These are phyloP conservation scores for Stomatorhinus walkeri DNA, from an alignment of 2,797 vertebrate species.

Conservation along the genomic window DNA sequence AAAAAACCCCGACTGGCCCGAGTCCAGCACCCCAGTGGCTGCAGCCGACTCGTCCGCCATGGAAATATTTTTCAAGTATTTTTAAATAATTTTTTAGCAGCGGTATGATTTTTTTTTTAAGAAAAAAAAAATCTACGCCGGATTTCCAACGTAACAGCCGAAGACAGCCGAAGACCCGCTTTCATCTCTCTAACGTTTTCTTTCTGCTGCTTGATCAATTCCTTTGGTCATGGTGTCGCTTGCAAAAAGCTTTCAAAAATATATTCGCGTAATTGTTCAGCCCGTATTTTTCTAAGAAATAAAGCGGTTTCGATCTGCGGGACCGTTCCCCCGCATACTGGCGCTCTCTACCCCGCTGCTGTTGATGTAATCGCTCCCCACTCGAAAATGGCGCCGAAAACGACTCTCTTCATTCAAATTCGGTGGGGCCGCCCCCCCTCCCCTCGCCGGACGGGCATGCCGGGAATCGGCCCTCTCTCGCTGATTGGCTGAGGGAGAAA, in stretches of 20 bases:
- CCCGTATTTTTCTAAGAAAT: neutral
- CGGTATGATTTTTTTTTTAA: constrained; percentile 27
- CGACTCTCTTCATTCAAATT: constrained; percentile 96
- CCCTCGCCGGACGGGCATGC: constrained; percentile 57
- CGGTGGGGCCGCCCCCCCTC: constrained; percentile 79
- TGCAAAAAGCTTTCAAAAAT: constrained; percentile 22
- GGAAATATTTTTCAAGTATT: constrained; percentile 31
- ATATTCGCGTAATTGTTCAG: constrained; percentile 4
- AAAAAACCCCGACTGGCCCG: constrained; percentile 41
- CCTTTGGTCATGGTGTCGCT: constrained; percentile 2
- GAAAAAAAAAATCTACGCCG: constrained; percentile 23
- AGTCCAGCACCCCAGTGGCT: constrained; percentile 34
- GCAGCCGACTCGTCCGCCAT: constrained; percentile 21
- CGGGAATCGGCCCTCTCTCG: constrained; percentile 53
- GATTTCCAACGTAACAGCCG: constrained; percentile 33
- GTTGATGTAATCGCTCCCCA: constrained; percentile 69
- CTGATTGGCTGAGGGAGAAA: constrained; percentile 60
- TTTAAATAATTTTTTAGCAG: constrained; percentile 36
- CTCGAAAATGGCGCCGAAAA: constrained; percentile 99
- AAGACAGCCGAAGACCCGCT: constrained; percentile 35
- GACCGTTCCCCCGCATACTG: neutral
- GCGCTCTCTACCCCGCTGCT: constrained; percentile 44
- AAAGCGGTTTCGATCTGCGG: neutral
- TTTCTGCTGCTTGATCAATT: constrained; percentile 19
- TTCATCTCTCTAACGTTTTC: constrained; percentile 27